phyloP scores from a whole-genome alignment of 1,140 invertebrate genomes.

The Drosophila navojoa region DNA sequence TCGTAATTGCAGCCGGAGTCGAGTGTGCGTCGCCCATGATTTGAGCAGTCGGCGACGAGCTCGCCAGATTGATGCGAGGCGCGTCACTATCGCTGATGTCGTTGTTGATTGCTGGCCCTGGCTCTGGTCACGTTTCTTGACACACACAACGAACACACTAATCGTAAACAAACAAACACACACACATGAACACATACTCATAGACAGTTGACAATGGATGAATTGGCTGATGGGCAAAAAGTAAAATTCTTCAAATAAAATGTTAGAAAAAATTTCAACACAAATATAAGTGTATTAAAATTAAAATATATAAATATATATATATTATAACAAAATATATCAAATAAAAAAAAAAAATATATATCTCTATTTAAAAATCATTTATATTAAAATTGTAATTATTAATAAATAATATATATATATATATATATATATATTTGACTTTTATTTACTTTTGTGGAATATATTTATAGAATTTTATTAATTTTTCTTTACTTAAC shows the following conservation, averaged over 20 bases:
- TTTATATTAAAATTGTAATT: too few relatives aligned
- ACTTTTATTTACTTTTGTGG: too few relatives aligned
- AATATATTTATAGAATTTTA: too few relatives aligned
- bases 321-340: too few relatives aligned
- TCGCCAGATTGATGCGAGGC: conserved; percentile 54
- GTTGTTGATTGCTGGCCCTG: conserved; percentile 20
- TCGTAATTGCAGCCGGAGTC: conserved; percentile 22
- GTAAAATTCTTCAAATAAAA: too few relatives aligned
- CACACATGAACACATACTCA: conserved; percentile 1
- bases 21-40: conserved; percentile 10
- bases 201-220: conserved; percentile 29
- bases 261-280: neutral
- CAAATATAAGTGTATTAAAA: neutral
- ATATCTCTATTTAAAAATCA: too few relatives aligned
- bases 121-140: conserved; percentile 65
- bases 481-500: too few relatives aligned
- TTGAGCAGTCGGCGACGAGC: conserved; percentile 7
- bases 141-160: conserved; percentile 45
- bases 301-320: too few relatives aligned
- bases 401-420: too few relatives aligned
- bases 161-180: neutral
- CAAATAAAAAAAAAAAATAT: too few relatives aligned
- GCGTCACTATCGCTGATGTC: conserved; percentile 29
- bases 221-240: neutral
- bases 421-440: too few relatives aligned